These are phyloP conservation scores for Platerodrilus igneus DNA, from an alignment of 2,888 invertebrate species.

Conservation along the genomic window DNA sequence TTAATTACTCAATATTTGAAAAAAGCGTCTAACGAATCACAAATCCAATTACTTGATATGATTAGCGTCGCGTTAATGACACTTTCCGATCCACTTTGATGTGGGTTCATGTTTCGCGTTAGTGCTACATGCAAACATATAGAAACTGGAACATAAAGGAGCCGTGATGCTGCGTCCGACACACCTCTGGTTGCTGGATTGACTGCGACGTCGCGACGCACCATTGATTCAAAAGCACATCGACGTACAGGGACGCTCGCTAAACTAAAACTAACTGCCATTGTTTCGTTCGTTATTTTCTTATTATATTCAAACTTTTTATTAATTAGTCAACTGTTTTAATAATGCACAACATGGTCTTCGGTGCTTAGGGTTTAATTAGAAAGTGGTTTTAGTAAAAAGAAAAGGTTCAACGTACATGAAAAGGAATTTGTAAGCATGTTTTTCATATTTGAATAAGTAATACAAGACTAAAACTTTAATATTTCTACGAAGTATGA, in stretches of 20 bases:
- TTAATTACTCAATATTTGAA: conserved; percentile 1
- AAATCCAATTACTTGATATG: no score
- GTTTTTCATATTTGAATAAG: no score
- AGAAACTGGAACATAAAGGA: no score
- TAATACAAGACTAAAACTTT: no score
- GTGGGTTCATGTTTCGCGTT: no score
- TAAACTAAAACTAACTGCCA: neutral
- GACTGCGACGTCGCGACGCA: conserved; percentile 42
- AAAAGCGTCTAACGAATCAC: neutral
- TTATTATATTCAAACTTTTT: neutral
- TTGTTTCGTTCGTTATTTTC: neutral
- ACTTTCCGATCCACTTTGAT: conserved; percentile 8
- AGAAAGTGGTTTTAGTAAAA: no score
- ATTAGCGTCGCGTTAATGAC: conserved; percentile 5
- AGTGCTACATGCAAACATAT: no score
- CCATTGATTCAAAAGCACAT: conserved; percentile 42
- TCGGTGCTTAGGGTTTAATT: no score
- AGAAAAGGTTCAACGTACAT: no score
- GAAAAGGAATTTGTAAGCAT: no score
- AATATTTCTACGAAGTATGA: no score
- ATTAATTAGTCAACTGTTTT: neutral
- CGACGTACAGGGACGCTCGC: conserved; percentile 25
- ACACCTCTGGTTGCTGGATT: conserved; percentile 41
- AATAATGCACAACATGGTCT: no score
- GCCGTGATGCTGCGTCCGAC: conserved; percentile 34